These are phyloP conservation scores for Diachasmimorpha longicaudata DNA, from an alignment of 1,140 invertebrate genomes.

Conservation along the genomic window DNA sequence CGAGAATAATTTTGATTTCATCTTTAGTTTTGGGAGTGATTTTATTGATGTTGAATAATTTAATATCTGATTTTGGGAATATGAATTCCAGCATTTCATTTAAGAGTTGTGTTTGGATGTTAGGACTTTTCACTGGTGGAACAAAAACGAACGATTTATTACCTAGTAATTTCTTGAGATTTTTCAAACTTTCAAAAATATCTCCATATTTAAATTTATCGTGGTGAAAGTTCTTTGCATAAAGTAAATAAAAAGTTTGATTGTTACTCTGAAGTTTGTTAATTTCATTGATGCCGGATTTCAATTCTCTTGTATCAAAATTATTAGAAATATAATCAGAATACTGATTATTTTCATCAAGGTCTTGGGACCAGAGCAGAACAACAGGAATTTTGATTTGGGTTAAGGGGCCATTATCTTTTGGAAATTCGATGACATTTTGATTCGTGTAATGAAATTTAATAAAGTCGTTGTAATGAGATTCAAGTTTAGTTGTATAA, in stretches of 20 bases:
- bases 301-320: constrained; percentile 25
- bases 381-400: constrained; percentile 41
- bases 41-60: constrained; percentile 11
- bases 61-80: constrained; percentile 11
- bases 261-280: constrained; percentile 29
- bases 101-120: constrained; percentile 7
- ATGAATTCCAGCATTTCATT: constrained; percentile 26
- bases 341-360: constrained; percentile 37
- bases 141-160: constrained; percentile 11
- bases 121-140: neutral
- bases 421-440: constrained; percentile 30
- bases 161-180: neutral
- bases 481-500: neutral
- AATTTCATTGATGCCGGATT: constrained; percentile 13
- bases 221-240: constrained; percentile 35
- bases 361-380: constrained; percentile 39
- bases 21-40: constrained; percentile 14
- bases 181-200: constrained; percentile 37
- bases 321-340: constrained; percentile 26
- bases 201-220: constrained; percentile 37
- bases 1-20: constrained; percentile 35
- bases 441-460: constrained; percentile 40
- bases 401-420: constrained; percentile 17
- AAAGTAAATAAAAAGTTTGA: constrained; percentile 34
- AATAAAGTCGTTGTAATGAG: constrained; percentile 39